phyloP scores from a whole-genome alignment of 2,113 vertebrate genomes.

The Mus musculus region GRCm39 chr10:41871501-41872000 shows the following conservation, averaged over 20 bases:
- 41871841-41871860: neutral
- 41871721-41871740: neutral
- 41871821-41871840: neutral
- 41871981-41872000: conserved; percentile 10
- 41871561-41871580: neutral
- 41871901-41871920: neutral
- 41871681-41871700: neutral
- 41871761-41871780: neutral
- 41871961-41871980: accelerated
- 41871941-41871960: accelerated
- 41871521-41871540: neutral
- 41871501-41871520: neutral
- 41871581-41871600: neutral
- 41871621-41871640: neutral
- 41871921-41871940: neutral
- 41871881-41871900: neutral
- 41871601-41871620: neutral
- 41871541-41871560: neutral
- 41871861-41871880: neutral
- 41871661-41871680: neutral
- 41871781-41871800: neutral
- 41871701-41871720: neutral
- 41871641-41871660: neutral
- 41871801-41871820: neutral
- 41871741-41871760: neutral